Conservation (phyloP, 92 coral and sea anemone genomes). For the Porites cylindrica region DNA sequence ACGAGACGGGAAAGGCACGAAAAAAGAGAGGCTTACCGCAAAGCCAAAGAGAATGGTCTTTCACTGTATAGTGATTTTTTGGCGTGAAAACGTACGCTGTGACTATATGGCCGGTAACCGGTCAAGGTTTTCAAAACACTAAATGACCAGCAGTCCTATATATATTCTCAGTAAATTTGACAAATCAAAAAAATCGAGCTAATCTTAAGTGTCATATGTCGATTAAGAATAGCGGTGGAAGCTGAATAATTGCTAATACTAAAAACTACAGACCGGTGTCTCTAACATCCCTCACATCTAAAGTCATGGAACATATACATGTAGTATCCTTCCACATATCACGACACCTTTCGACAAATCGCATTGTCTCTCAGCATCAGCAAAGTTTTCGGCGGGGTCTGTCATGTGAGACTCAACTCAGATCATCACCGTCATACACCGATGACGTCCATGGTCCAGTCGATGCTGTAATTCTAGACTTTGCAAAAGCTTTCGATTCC, state of each 20-base stretch:
- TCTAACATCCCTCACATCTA: conserved; percentile 16
- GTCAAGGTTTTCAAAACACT: too few relatives aligned
- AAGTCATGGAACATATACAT: conserved; percentile 20
- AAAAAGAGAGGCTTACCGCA: too few relatives aligned
- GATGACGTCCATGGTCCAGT: conserved; percentile 26
- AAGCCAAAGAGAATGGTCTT: too few relatives aligned
- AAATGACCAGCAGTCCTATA: too few relatives aligned
- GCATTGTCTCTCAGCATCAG: conserved; percentile 4
- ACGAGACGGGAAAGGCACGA: too few relatives aligned
- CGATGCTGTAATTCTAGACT: background rate
- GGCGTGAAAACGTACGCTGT: too few relatives aligned
- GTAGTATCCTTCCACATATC: conserved; percentile 17
- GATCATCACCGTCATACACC: conserved; percentile 19
- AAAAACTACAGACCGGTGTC: background rate
- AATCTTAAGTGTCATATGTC: too few relatives aligned
- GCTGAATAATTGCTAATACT: background rate
- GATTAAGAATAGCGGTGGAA: background rate
- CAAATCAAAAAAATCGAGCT: too few relatives aligned
- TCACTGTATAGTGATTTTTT: too few relatives aligned
- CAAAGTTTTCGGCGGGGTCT: background rate
- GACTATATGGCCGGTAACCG: too few relatives aligned
- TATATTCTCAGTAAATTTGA: too few relatives aligned
- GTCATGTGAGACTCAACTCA: background rate
- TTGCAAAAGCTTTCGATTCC: too few relatives aligned
- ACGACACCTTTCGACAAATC: conserved; percentile 5